Conservation (phyloP, 1,140 invertebrate species). For the Formica selysi region DNA sequence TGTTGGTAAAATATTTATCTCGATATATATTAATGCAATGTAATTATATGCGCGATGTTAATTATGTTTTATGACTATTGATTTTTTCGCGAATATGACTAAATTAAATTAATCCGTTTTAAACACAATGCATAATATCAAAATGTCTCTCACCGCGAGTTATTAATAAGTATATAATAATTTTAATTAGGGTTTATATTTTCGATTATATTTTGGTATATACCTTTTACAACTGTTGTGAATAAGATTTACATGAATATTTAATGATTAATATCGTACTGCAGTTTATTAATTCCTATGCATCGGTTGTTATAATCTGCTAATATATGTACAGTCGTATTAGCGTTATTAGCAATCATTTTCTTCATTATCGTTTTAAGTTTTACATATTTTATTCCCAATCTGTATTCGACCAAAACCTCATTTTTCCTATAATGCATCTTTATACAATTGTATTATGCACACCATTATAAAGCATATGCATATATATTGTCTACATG, state of each 20-base stretch:
- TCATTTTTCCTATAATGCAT: background rate
- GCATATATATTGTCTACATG: background rate
- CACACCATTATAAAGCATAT: background rate
- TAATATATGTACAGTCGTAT: constrained; percentile 20
- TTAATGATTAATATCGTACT: constrained; percentile 11
- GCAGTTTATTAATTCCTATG: constrained; percentile 13
- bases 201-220: constrained; percentile 13
- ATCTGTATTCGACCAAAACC: background rate
- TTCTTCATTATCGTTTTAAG: constrained; percentile 13
- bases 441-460: background rate
- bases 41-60: background rate
- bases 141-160: background rate
- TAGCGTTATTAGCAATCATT: constrained; percentile 33
- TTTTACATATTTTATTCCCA: constrained; percentile 42
- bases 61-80: constrained; percentile 6
- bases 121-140: too few relatives aligned
- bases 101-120: constrained; percentile 10
- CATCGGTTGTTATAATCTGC: background rate
- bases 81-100: background rate
- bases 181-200: background rate
- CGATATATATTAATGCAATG: background rate
- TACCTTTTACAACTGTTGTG: background rate
- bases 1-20: background rate
- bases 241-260: constrained; percentile 38
- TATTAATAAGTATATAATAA: background rate